Conservation (phyloP, 2,113 vertebrate genomes). For the Tiliqua scincoides region DNA sequence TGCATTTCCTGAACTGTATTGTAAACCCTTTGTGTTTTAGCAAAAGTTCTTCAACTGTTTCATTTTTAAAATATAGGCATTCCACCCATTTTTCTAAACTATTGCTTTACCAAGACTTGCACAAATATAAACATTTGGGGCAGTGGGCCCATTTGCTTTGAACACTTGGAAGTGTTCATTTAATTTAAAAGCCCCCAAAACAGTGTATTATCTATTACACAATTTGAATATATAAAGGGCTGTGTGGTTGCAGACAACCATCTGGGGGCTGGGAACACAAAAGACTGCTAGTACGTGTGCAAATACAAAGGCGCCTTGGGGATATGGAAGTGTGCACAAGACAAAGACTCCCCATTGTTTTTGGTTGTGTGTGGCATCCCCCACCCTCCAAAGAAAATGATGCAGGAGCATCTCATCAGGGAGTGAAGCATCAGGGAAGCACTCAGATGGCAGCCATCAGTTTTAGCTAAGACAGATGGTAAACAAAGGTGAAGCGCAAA, state of each 20-base stretch:
- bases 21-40: background rate
- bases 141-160: conserved; percentile 56
- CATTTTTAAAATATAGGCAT: background rate
- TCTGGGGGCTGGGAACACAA: conserved; percentile 69
- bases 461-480: conserved; percentile 76
- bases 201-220: conserved; percentile 52
- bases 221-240: conserved; percentile 54
- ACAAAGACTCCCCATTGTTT: conserved; percentile 78
- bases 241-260: conserved; percentile 63
- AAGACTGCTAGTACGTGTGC: conserved; percentile 48
- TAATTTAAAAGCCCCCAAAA: conserved; percentile 43
- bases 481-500: conserved; percentile 68
- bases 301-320: conserved; percentile 50
- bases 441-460: conserved; percentile 69
- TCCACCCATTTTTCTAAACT: conserved; percentile 19
- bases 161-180: conserved; percentile 50
- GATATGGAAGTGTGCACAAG: conserved; percentile 67
- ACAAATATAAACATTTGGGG: conserved; percentile 37
- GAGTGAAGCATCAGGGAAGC: conserved; percentile 55
- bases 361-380: conserved; percentile 48
- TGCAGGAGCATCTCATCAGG: conserved; percentile 52
- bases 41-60: background rate
- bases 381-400: conserved; percentile 5
- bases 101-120: conserved; percentile 4
- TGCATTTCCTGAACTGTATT: background rate